Conservation (phyloP, 2,797 vertebrate species). For the Glyptemys insculpta region DNA sequence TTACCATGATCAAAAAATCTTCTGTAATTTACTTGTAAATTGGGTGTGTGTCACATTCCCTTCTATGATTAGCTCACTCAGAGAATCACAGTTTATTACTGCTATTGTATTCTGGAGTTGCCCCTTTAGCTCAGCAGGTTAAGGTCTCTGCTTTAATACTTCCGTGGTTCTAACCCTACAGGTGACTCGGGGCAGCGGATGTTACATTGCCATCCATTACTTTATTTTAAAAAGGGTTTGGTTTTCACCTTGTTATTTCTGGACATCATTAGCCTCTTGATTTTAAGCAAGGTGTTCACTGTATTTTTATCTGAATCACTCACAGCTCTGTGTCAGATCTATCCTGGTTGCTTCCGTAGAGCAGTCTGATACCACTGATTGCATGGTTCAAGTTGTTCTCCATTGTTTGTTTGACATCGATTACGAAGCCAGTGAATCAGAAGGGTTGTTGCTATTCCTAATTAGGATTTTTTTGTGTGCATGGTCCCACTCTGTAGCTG, state of each 20-base stretch:
- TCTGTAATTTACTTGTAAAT: background rate
- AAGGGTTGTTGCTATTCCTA: fast-evolving
- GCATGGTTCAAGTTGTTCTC: fast-evolving
- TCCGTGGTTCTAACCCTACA: background rate
- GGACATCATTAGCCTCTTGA: background rate
- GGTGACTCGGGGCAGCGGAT: background rate
- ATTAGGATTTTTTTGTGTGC: fast-evolving
- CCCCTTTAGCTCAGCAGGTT: background rate
- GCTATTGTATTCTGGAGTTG: background rate
- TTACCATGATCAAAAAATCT: background rate
- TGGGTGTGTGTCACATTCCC: too few relatives aligned
- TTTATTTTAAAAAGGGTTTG: background rate
- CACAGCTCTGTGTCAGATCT: background rate
- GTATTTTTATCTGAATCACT: background rate
- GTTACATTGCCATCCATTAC: background rate
- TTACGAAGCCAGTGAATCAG: fast-evolving
- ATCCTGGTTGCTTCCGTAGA: background rate
- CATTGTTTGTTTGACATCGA: background rate
- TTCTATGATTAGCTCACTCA: background rate
- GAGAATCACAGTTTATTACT: background rate
- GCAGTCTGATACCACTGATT: background rate
- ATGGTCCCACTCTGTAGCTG: fast-evolving
- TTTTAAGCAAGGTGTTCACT: background rate
- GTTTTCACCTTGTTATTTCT: background rate
- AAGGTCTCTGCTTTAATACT: background rate